Evolutionary conservation across 2,888 invertebrate species (phyloP).

Genomic region (Xestobium rufovillosum): DNA sequence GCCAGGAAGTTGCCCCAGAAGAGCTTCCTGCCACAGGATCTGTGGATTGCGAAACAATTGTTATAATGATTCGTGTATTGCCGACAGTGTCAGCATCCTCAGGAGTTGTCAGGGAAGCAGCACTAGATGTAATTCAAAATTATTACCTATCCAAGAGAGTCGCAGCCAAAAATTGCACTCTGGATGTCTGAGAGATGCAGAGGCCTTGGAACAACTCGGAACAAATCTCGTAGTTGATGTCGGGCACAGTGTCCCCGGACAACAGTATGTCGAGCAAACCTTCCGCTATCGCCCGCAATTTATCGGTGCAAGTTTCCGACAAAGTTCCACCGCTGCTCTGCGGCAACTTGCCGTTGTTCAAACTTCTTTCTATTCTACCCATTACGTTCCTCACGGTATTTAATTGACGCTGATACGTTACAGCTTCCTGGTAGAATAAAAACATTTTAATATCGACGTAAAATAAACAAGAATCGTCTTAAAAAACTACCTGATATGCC

Average conservation of each 20-base stretch:
- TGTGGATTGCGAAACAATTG: too few relatives aligned
- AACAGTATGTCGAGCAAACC: constrained; percentile 74
- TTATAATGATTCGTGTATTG: too few relatives aligned
- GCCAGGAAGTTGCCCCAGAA: constrained; percentile 94
- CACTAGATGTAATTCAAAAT: too few relatives aligned
- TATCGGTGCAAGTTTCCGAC: constrained; percentile 69
- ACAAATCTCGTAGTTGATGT: constrained; percentile 44
- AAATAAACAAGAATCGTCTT: too few relatives aligned
- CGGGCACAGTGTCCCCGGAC: constrained; percentile 33
- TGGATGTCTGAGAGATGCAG: constrained; percentile 70
- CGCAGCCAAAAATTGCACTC: constrained; percentile 70
- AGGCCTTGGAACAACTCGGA: constrained; percentile 63
- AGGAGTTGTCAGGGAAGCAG: too few relatives aligned
- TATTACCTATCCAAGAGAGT: constrained; percentile 72
- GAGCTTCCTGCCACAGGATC: constrained; percentile 25
- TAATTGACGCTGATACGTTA: constrained; percentile 81
- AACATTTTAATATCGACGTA: not conserved
- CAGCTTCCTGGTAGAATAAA: constrained; percentile 59
- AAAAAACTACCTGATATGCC: constrained; percentile 44
- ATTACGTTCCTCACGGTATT: constrained; percentile 76
- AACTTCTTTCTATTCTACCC: constrained; percentile 59
- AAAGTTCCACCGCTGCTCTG: constrained; percentile 18
- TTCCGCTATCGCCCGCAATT: constrained; percentile 74
- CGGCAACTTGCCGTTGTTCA: constrained; percentile 11
- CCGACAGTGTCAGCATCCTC: too few relatives aligned